phyloP scores from a whole-genome alignment of 2,888 invertebrate genomes.

The Podabrus alpinus region DNA sequence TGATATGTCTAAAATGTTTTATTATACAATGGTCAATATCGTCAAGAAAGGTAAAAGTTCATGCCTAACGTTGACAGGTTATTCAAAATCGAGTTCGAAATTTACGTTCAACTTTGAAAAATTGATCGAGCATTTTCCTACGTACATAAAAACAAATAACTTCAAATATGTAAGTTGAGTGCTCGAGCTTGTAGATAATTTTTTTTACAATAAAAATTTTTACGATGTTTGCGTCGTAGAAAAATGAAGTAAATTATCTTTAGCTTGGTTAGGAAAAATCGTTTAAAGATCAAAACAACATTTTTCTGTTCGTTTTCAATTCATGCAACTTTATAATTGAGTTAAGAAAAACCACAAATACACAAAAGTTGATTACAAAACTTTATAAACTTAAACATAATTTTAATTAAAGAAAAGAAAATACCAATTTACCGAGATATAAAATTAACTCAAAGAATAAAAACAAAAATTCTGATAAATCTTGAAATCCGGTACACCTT shows the following conservation, averaged over 20 bases:
- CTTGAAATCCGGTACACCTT: slow-evolving; percentile 29
- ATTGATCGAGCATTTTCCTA: neutral
- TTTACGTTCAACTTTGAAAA: neutral
- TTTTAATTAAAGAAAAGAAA: slow-evolving; percentile 11
- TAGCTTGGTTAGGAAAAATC: neutral
- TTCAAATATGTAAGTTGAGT: neutral
- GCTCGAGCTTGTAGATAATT: neutral
- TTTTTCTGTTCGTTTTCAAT: neutral
- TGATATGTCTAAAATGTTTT: neutral
- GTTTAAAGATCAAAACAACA: neutral
- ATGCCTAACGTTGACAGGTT: neutral
- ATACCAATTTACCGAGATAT: slow-evolving; percentile 11
- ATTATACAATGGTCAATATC: neutral
- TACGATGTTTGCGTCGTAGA: neutral
- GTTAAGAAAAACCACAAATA: neutral
- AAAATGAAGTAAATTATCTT: neutral
- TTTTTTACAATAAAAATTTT: neutral
- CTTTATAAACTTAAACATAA: neutral
- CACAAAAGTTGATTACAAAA: neutral
- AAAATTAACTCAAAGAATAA: slow-evolving; percentile 27
- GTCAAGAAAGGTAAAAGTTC: neutral
- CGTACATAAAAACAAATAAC: neutral
- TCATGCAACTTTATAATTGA: neutral
- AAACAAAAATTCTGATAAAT: slow-evolving; percentile 27
- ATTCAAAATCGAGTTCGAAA: neutral